Base-by-base conservation (phyloP, 2,888 invertebrate species). In the Trissolcus brochymenae region DNA sequence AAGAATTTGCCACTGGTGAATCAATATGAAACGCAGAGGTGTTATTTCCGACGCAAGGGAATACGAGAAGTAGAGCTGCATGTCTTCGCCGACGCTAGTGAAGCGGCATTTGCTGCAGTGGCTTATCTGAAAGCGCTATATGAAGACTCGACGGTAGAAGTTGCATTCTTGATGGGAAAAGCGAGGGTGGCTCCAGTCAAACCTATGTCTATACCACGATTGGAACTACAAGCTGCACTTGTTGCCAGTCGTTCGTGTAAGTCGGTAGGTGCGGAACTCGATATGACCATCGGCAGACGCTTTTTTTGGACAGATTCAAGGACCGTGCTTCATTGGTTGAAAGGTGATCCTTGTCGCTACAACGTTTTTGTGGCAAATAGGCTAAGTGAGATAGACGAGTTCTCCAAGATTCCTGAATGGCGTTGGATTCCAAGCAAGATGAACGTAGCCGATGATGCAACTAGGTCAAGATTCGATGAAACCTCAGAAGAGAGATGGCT, bases 371-470 rank as follows among this genome's bases (percentile, higher is more conserved):
- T 66, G 0, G 56, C 66, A 4, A 17, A 68, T 19, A 25, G 67
- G 0, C 29, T 68, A n/a, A 59, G 53, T 0, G 54, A 68, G 14
- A 59, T 46, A 3, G 49, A 59, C 7, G 59, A 59, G 21, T 3
- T 7, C 0, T 46, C 59, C 0, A 46, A 7, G 2, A n/a, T 4
- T 6, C n/a, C 0, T 1, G 59, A 59, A 6, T 59, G 59, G 59
- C 4, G 49, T 2, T 59, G 59, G 59, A 25, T 49, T 2, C 56
- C 56, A 17, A 19, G 56, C 46, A 84, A 16, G 84, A 84, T 2
- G 82, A 85, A 59, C 84, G 85, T 65, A 78, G 40, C 17, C 19
- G 56, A 56, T 13, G 41, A 41, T 56, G 56, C 19, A n/a, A n/a
- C n/a, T n/a, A n/a, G n/a, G n/a, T n/a, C n/a, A n/a, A n/a, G n/a